Percentiles rank a stretch among this genome's conserved stretches.
These are phyloP conservation scores for Naja naja DNA, from an alignment of 2,113 vertebrate genomes.

Conservation along the genomic window DNA sequence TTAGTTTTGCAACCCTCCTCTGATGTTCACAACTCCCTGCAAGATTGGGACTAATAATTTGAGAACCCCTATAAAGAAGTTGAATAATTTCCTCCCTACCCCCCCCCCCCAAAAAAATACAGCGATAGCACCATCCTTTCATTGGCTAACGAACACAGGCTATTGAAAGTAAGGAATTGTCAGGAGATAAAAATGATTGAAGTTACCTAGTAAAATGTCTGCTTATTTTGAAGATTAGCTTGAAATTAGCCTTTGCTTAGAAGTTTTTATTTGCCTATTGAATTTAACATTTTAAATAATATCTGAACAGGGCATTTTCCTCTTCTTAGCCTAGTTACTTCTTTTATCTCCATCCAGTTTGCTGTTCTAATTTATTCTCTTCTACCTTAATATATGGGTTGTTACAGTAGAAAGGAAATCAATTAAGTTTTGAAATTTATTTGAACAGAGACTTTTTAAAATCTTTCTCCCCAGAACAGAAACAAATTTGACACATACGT, in stretches of 20 bases:
- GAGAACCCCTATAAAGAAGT: background rate
- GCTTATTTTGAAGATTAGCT: background rate
- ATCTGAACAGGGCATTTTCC: background rate
- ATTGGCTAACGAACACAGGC: background rate
- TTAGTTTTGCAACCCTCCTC: background rate
- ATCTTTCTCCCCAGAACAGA: slow-evolving; percentile 68
- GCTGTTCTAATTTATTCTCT: background rate
- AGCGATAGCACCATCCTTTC: background rate
- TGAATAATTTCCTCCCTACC: background rate
- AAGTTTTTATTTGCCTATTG: background rate
- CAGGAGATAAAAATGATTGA: background rate
- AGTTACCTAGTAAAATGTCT: background rate
- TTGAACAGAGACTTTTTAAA: background rate
- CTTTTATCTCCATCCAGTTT: background rate
- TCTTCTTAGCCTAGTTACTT: background rate
- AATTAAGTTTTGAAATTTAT: background rate
- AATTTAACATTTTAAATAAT: background rate
- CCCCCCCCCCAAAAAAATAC: background rate
- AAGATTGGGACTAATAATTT: background rate
- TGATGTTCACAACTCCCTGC: background rate
- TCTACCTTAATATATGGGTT: background rate
- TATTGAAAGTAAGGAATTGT: background rate
- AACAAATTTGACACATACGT: slow-evolving; percentile 78
- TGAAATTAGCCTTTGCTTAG: background rate
- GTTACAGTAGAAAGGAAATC: background rate